Base-by-base conservation (phyloP, 2,113 vertebrate genomes). In the Aspidoscelis tigris region DNA sequence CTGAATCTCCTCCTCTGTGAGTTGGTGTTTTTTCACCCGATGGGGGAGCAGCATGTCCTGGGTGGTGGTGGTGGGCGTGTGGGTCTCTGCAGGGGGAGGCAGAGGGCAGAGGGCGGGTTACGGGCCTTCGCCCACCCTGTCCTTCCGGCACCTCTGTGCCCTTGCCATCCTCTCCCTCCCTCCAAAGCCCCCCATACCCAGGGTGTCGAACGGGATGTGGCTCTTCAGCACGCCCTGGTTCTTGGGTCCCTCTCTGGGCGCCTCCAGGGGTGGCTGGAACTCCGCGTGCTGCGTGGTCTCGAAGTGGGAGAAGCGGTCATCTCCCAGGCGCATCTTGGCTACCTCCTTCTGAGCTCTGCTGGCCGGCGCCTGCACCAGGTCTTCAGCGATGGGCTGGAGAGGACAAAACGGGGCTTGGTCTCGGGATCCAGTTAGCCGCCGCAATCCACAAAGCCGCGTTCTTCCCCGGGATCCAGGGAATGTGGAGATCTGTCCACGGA, bases 1-100 rank as follows among this genome's bases (percentile, higher is more conserved):
- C 68, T 71, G 65, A 0, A 71, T 7, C 0, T 71, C 74, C 21
- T 84, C 82, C 24, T 84, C 75, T 2, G 65, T 43, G 33, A 84
- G 24, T 16, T 44, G 75, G 18, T 71, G 10, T 39, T 47, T 84
- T 9, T 3, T 9, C 39, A 7, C 8, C 7, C 1, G 50, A 39
- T 78, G 39, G 4, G 82, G 66, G 41, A 71, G 7, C 2, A 84
- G 50, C 82, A 84, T 78, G 3, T 84, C 82, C 16, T 84, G 82
- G 1, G 82, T 71, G 10, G 64, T 44, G 3, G 81, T 82, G 14
- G 75, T 44, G 2, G 1, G 6, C 3, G 4, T 1, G 0, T 0
- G 16, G 4, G 75, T 1, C 3, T 7, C 66, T 71, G 47, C 22
- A 21, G 16, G 4, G 33, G 33, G 33, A 33, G 33, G 33, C 33